Evolutionary conservation across 2,888 invertebrate genomes (phyloP), one percentile per base, ranked within the genome.

Genomic region (Caenorhabditis afra): DNA sequence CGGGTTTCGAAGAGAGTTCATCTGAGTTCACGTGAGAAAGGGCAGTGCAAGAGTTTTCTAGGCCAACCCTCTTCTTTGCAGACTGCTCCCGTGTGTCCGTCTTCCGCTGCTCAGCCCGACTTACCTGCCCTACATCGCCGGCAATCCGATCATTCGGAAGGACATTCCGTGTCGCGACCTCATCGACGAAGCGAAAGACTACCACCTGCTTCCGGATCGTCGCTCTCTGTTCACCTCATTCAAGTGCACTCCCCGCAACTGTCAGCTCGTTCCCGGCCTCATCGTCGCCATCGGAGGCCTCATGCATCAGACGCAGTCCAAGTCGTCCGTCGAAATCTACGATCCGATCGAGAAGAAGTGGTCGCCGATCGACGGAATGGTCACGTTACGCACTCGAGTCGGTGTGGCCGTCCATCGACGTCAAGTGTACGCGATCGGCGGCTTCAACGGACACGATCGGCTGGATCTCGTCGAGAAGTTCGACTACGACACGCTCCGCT

Each of bases 131-230:
- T 95, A 95, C 29, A 91, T 92, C 7, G 90, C 91, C 3, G 88
- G 90, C 23, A 91, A 92, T 78, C 90, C 91, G 18, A 84, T 91
- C 20, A 86, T 92, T 80, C 93, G 94, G 84, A 93, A 93, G 49
- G 95, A 94, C 23, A 94, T 94, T 88, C 77, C 77, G 16, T 89
- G 89, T 66, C 73, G 88, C 22, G 86, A 87, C 64, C 77, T 89
- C 78, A 81, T 96, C 62, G 95, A 96, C 90, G 95, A 95, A 91
- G 95, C 95, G 0, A 93, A 94, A 90, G 95, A 95, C 89, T 96
- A 94, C 91, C 95, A 95, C 91, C 91, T 95, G 73, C 94, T 96
- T 92, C 96, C 95, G 1, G 95, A 95, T 90, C 92, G 95, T 79
- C 92, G 95, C 8, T 93, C 93, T n/a, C 81, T 94, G 50, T 91